Base-by-base conservation (phyloP, 1,140 invertebrate genomes). In the Monochamus saltuarius region DNA sequence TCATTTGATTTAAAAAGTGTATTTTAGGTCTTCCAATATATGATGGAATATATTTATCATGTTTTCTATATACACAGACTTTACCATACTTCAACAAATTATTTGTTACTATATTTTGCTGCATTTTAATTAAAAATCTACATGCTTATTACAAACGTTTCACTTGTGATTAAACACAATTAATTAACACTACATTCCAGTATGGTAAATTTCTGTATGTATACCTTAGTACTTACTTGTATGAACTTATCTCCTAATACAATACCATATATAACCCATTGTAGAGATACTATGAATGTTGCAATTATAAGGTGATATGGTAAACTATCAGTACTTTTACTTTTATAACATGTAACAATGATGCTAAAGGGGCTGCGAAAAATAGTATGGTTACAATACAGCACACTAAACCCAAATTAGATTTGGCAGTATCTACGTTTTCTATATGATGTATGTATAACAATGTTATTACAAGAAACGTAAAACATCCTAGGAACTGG, bases 221-320 rank as follows among this genome's bases (percentile, higher is more conserved):
- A 29, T 37, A 46, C 37, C 56, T 53, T 38, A 14, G 62, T 56
- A 74, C 64, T 82, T 72, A 89, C 84, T 78, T 87, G 82, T 70
- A 92, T 84, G 77, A 87, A 92, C 39, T 75, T 68, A 77, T 92
- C 89, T 40, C 84, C 75, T 64, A 88, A 80, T 55, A 91, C 75
- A 58, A 83, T 73, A 42, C 89, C 90, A 77, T 92, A 92, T 1
- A 87, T 71, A 64, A 85, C 85, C 90, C 90, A 92, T 62, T 90
- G 83, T 29, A 81, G 77, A 34, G 85, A 87, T 1, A 91, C 88
- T 46, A 90, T 77, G 69, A 91, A 88, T 34, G 87, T 88, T 63
- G 85, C 82, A 14, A 89, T 73, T 74, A 92, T 92, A 60, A 92
- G 80, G 13, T 89, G 86, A 74, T 90, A 89, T 60, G 90, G 90